Evolutionary conservation across 2,888 invertebrate species (phyloP), one percentile per base, ranked within the genome.

Genomic region (Caradrina clavipalpis): DNA sequence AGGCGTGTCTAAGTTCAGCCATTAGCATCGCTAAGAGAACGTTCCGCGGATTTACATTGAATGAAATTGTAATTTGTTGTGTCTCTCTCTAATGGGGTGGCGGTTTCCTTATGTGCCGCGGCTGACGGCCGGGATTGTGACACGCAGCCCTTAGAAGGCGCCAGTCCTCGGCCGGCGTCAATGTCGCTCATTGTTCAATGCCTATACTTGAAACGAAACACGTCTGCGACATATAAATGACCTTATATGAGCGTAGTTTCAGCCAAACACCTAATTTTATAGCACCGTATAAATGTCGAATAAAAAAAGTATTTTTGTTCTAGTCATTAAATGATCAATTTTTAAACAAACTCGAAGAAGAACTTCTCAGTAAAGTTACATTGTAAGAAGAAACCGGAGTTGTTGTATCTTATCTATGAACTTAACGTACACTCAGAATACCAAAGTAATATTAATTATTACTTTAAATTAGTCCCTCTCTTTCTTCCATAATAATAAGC

Each of bases 31-130:
- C 84, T 86, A 83, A 87, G 86, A 88, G 87, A 88, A 85, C 81
- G 86, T 90, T 89, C 82, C 83, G 83, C 82, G 81, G 89, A 94
- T 95, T 95, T 93, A 93, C 94, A 94, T 95, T 94, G 92, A 95
- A 95, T 95, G 94, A 93, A 94, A 93, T 92, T 92, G 93, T 94
- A 93, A 94, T 94, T 94, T 93, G 93, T 91, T 92, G 86, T 87
- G 87, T 90, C 87, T 87, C 82, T 87, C 82, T 82, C 78, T 84
- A 84, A 84, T 90, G 86, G 85, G 82, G 83, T 80, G 85, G 87
- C 82, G 86, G 87, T 89, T 92, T 88, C 91, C 91, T 91, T 92
- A 89, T 89, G 87, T 86, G 89, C 70, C 50, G 55, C 63, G 65
- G 45, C 71, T 80, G 83, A 79, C 73, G 76, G 73, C 82, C 80